Evolutionary conservation across 2,888 invertebrate species (phyloP), one percentile per base, ranked within the genome.

Genomic region (Alloscopus bannaensis): DNA sequence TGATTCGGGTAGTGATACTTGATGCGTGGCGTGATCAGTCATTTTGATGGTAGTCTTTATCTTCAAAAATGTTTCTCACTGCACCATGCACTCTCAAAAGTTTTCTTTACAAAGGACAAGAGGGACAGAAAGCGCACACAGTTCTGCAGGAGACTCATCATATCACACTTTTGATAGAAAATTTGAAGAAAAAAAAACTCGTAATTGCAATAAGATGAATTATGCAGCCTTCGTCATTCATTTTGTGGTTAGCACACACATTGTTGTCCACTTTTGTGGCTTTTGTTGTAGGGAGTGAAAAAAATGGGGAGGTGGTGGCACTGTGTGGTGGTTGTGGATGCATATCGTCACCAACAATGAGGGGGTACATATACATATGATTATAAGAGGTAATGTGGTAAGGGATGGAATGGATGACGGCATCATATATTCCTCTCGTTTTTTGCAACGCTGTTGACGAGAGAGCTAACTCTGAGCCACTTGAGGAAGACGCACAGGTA

Each of bases 161-260:
- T 36, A 8, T 36, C 36, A 13, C 36, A 36, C 13, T 36, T 36
- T 36, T 36, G 8, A 36, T 13, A 36, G 36, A 13, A 36, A 36
- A 8, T 13, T 3, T 3, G 18, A 16, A 45, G 36, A 47, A 22
- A 52, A 52, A 45, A 22, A 52, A 52, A 52, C 24, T 3, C 16
- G 20, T 52, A 52, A 66, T 36, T 4, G 52, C 13, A 66, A 66
- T 66, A 52, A 66, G 52, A 26, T 52, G 52, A 66, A 66, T 52
- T 60, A 60, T 60, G 40, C 60, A 66, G 66, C 66, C 50, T 52
- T 66, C 66, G 52, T 26, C 66, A 66, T 50, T 52, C 31, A n/a
- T 52, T n/a, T 52, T 66, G 66, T 50, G 52, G 66, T 52, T 66
- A 52, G 36, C 22, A 36, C 52, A 8, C 26, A 40, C 24, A 52